Conservation (phyloP, 2,888 invertebrate genomes). For the Melipona beecheii region DNA sequence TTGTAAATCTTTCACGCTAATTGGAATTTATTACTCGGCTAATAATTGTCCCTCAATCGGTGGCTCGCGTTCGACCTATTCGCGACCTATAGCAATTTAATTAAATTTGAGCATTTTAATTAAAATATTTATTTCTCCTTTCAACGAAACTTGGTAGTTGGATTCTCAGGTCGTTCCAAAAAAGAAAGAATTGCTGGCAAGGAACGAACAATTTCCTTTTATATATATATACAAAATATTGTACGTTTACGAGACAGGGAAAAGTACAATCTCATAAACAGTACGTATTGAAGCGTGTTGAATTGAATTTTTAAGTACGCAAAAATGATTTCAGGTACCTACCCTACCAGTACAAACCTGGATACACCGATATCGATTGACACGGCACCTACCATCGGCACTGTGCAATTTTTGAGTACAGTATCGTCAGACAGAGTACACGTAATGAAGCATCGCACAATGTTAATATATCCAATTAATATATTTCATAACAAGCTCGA, state of each 20-base stretch:
- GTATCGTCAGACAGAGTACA: conserved; percentile 7
- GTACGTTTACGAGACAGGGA: conserved; percentile 14
- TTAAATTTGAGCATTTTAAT: no score
- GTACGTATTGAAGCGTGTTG: conserved; percentile 27
- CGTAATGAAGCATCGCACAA: conserved; percentile 39
- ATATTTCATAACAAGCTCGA: conserved; percentile 41
- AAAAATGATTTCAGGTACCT: conserved; percentile 49
- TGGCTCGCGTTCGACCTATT: neutral
- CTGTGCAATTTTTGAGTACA: conserved; percentile 20
- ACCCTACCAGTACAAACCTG: conserved; percentile 36
- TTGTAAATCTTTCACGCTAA: conserved; percentile 6
- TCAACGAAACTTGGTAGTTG: conserved; percentile 7
- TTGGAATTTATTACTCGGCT: conserved; percentile 4
- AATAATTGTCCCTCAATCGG: neutral
- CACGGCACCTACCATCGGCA: conserved; percentile 9
- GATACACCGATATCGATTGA: conserved; percentile 13
- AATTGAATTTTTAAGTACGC: conserved; percentile 39
- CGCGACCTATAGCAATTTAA: neutral
- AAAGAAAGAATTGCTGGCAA: conserved; percentile 2
- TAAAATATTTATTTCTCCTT: neutral
- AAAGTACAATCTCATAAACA: conserved; percentile 4
- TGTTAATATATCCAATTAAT: conserved; percentile 23
- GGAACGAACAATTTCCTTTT: neutral
- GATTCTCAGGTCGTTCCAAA: neutral
- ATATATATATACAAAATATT: conserved; percentile 17